Evolutionary conservation across 1,140 invertebrate genomes (phyloP).

Genomic region (Halictus rubicundus): DNA sequence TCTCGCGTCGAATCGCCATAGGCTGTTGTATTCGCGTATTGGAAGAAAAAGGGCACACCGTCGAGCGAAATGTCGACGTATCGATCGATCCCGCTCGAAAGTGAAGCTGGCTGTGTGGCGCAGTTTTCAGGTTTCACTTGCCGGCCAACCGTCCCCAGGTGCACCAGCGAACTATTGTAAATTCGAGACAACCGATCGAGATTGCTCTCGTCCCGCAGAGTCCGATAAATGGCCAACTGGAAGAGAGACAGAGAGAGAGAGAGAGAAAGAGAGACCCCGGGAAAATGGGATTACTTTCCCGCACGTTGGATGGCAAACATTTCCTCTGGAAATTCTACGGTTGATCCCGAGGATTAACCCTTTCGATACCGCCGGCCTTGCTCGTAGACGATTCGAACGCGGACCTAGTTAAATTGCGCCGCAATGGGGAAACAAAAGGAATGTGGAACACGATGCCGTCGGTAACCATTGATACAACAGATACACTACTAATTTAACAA

Average conservation of each 20-base stretch:
- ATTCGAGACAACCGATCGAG: conserved; percentile 1
- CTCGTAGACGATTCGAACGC: too few relatives aligned
- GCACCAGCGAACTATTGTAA: background rate
- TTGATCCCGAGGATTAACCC: too few relatives aligned
- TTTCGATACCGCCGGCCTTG: too few relatives aligned
- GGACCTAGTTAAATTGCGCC: too few relatives aligned
- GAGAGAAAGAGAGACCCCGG: too few relatives aligned
- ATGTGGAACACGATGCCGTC: conserved; percentile 5
- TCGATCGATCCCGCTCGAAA: conserved; percentile 34
- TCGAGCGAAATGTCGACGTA: conserved; percentile 27
- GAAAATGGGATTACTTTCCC: background rate
- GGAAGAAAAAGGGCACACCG: conserved; percentile 9
- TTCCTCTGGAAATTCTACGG: too few relatives aligned
- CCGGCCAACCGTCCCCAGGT: background rate
- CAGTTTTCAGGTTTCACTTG: conserved; percentile 35
- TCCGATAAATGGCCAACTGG: background rate
- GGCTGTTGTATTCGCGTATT: too few relatives aligned
- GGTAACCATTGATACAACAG: background rate
- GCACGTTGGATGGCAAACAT: too few relatives aligned
- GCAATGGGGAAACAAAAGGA: too few relatives aligned
- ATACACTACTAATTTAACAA: too few relatives aligned
- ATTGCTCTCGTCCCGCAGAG: background rate
- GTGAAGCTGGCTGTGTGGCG: conserved; percentile 14
- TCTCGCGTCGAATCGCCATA: too few relatives aligned
- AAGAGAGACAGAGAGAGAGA: background rate